Percentiles rank a stretch among this genome's conserved stretches.
These are phyloP conservation scores for Meandrina meandrites DNA, from an alignment of 92 coral and sea anemone genomes.

Conservation along the genomic window DNA sequence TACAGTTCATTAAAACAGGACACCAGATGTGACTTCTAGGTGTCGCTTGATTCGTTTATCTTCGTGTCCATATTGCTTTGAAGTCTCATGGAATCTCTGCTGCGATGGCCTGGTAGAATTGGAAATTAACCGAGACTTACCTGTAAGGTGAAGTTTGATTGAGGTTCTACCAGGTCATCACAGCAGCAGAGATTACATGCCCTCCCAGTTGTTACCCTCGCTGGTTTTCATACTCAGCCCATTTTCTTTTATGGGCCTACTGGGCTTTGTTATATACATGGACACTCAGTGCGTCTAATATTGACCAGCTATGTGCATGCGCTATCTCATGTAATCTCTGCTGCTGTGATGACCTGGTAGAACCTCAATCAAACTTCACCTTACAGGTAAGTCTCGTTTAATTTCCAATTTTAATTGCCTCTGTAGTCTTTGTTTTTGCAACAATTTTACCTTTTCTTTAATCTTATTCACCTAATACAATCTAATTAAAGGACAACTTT, in stretches of 20 bases:
- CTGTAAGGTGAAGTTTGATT: conserved; percentile 15
- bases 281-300: conserved; percentile 8
- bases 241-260: background rate
- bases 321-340: conserved; percentile 32
- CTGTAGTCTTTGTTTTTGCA: background rate
- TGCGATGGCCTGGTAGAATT: conserved; percentile 25
- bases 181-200: conserved; percentile 28
- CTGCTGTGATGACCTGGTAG: conserved; percentile 33
- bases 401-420: background rate
- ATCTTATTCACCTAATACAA: too few relatives aligned
- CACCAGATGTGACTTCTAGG: background rate
- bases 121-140: background rate
- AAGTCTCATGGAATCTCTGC: conserved; percentile 29
- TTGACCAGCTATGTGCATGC: conserved; percentile 20
- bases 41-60: background rate
- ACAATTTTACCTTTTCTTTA: background rate
- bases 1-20: conserved; percentile 14
- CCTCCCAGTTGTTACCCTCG: conserved; percentile 24
- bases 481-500: too few relatives aligned
- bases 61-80: conserved; percentile 17
- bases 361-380: conserved; percentile 16
- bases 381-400: background rate
- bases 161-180: conserved; percentile 30
- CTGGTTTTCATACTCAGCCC: background rate
- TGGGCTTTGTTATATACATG: too few relatives aligned